These are phyloP conservation scores for Agrenia bidenticulata DNA, from an alignment of 2,888 invertebrate species.

Conservation along the genomic window DNA sequence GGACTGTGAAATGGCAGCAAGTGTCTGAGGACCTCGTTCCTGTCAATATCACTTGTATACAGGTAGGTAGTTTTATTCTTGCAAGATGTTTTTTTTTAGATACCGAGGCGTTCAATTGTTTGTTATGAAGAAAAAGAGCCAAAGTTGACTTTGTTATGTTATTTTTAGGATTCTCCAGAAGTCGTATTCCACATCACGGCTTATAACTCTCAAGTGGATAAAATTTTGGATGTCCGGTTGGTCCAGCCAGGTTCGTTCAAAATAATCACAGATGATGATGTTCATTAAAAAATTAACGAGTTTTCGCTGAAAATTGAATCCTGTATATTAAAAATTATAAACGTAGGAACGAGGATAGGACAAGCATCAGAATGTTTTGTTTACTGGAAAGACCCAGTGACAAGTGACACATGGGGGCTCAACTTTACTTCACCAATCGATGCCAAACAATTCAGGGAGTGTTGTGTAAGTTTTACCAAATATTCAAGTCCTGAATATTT, in stretches of 20 bases:
- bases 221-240: slow-evolving; percentile 94
- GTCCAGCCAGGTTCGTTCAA: slow-evolving; percentile 80
- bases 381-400: slow-evolving; percentile 97
- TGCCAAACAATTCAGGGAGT: slow-evolving; percentile 94
- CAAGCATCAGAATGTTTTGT: slow-evolving; percentile 99
- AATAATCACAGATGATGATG: too few relatives aligned
- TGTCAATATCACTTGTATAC: slow-evolving; percentile 94
- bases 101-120: background rate
- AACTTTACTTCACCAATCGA: slow-evolving; percentile 97
- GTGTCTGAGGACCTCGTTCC: slow-evolving; percentile 93
- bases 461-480: slow-evolving; percentile 95
- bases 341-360: slow-evolving; percentile 86
- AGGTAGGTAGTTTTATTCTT: slow-evolving; percentile 39
- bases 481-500: too few relatives aligned
- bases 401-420: slow-evolving; percentile 96
- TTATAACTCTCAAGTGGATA: slow-evolving; percentile 98
- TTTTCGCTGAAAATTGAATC: background rate
- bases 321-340: too few relatives aligned
- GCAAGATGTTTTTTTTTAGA: background rate
- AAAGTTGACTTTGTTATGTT: slow-evolving; percentile 9
- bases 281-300: background rate
- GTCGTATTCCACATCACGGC: slow-evolving; percentile 98
- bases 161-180: slow-evolving; percentile 82
- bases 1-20: slow-evolving; percentile 95
- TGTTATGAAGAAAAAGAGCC: too few relatives aligned